Evolutionary conservation across 1,140 invertebrate species (phyloP), one percentile per base, ranked within the genome.

Genomic region (Atta cephalotes): DNA sequence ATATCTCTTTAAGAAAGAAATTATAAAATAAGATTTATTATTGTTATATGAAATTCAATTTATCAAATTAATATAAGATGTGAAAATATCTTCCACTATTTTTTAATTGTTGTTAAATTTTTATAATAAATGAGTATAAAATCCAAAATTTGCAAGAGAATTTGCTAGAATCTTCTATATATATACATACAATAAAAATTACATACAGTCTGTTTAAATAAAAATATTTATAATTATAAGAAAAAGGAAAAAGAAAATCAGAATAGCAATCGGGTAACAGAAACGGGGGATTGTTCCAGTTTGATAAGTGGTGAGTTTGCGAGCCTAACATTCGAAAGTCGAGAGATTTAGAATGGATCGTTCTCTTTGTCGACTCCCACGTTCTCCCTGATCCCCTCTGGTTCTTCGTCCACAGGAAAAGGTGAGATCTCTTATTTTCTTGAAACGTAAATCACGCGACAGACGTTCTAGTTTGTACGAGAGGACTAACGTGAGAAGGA

Each of bases 401-500:
- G 25, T 63, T n/a, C 60, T 14, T n/a, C 72, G 25, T 70, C 51
- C 39, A n/a, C 51, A 65, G 51, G 35, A 53, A 18, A 60, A 53
- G 53, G 31, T 31, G 49, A 5, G 88, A 91, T 90, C 89, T 90
- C 90, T 92, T 93, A 93, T 93, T 93, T 92, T 72, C 72, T 85
- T 60, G 58, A 18, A 28, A 85, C 90, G 92, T 94, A 94, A 94
- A 94, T 94, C 93, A 94, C 92, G 88, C 87, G 92, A 93, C 92
- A 92, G 90, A 90, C 91, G 88, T 93, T 92, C 76, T 90, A 88
- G 78, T 78, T 92, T 90, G 88, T 86, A 88, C 86, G 81, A 88
- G 51, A 85, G 39, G 28, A 80, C 63, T 70, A 81, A 87, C 68
- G 76, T 35, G 87, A 18, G 49, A 25, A 28, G 28, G 18, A 28